phyloP scores from a whole-genome alignment of 2,113 vertebrate genomes.

The Nettapus auritus region DNA sequence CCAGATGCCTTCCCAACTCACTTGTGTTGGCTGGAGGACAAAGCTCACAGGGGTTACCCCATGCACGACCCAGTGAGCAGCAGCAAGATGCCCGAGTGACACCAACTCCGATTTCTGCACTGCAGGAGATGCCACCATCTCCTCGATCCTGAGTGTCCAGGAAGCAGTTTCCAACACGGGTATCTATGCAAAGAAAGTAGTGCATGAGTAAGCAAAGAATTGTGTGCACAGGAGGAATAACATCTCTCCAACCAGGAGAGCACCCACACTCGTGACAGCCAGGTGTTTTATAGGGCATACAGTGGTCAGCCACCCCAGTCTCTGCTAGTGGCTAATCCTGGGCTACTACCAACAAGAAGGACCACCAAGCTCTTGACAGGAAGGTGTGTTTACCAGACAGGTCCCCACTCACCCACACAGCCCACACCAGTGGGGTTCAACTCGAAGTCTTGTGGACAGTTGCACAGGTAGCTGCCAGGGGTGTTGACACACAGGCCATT shows the following conservation, averaged over 20 bases:
- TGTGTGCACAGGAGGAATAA: not conserved
- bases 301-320: not conserved
- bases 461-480: conserved; percentile 90
- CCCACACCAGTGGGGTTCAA: conserved; percentile 92
- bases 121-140: conserved; percentile 90
- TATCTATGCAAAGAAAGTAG: conserved; percentile 74
- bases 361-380: not conserved
- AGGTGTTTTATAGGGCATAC: not conserved
- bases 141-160: conserved; percentile 87
- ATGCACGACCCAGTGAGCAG: conserved; percentile 89
- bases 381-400: not conserved
- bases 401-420: conserved; percentile 87
- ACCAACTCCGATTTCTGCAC: conserved; percentile 87
- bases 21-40: conserved; percentile 89
- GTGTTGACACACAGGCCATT: conserved; percentile 93
- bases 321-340: not conserved
- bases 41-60: conserved; percentile 94
- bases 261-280: not conserved
- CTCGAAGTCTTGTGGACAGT: conserved; percentile 92
- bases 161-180: conserved; percentile 91
- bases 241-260: not conserved
- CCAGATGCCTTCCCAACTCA: conserved; percentile 64
- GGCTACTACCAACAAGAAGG: not conserved
- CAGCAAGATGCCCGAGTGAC: conserved; percentile 92
- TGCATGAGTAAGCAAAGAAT: not conserved